Evolutionary conservation across 2,113 vertebrate genomes (phyloP).

Genomic region (Alouatta palliata): DNA sequence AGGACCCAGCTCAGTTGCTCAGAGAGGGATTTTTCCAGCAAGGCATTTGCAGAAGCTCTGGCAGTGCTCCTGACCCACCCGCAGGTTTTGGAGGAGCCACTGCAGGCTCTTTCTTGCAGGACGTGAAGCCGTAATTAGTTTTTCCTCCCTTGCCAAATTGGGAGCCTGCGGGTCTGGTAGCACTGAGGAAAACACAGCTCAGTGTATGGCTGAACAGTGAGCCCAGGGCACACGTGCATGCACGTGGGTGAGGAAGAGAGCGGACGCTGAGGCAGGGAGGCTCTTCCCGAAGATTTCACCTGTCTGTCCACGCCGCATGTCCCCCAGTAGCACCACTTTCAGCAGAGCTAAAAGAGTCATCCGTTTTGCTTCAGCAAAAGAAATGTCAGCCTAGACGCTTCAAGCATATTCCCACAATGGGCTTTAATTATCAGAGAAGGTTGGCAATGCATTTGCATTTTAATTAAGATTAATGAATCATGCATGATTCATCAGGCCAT

Average conservation of each 20-base stretch:
- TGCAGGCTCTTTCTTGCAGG: neutral
- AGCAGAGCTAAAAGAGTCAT: neutral
- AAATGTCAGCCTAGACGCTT: slow-evolving; percentile 46
- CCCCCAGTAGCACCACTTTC: neutral
- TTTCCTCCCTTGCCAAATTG: neutral
- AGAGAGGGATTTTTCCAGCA: neutral
- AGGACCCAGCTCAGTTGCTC: rapidly evolving
- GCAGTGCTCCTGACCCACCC: neutral
- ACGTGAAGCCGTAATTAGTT: neutral
- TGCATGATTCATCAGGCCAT: slow-evolving; percentile 20
- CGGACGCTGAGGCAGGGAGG: neutral
- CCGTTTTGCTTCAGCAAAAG: slow-evolving; percentile 50
- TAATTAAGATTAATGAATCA: slow-evolving; percentile 78
- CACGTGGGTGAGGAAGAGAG: too few species aligned
- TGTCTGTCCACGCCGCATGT: neutral
- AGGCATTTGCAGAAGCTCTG: neutral
- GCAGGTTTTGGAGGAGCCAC: neutral
- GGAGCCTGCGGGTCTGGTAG: neutral
- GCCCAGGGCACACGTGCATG: too few species aligned
- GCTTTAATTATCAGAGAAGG: slow-evolving; percentile 69
- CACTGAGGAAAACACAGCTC: neutral
- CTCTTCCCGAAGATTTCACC: neutral
- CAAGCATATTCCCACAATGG: slow-evolving; percentile 21
- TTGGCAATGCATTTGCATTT: slow-evolving; percentile 71
- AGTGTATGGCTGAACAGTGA: neutral